Evolutionary conservation across 2,888 invertebrate genomes (phyloP), one percentile per base, ranked within the genome.

Genomic region (Mayetiola destructor): DNA sequence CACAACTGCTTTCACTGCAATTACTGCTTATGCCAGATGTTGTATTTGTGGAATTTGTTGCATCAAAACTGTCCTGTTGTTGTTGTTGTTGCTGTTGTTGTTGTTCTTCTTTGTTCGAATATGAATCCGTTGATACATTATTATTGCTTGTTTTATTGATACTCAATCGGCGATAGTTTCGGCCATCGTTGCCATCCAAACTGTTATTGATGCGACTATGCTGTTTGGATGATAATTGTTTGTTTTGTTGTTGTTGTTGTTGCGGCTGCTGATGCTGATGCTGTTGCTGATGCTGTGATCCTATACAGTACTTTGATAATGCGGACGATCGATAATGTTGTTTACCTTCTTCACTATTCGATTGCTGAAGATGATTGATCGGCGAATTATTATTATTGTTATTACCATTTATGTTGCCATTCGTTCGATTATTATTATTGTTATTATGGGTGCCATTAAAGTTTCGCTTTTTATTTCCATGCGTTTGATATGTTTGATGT

Each of bases 31-130:
- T 16, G 16, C 48, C 27, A 27, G 48, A 48, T n/a, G 27, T 3
- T 16, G 48, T 48, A n/a, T 2, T 48, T 16, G 48, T 27, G 5
- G 48, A 48, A n/a, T 27, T 23, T 27, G 27, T 27, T 48, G 48
- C 5, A 48, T 48, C 48, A n/a, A 48, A 48, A 27, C 20, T 48
- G 27, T 48, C 48, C 48, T 27, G 32, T 53, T 53, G 53, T 53
- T 32, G 32, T 32, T 32, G 32, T 32, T 32, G 32, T 9, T 32
- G 32, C 30, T 53, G 53, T 29, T 30, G 12, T 53, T 53, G 29
- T 18, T 53, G 27, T 53, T 20, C 32, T 32, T 32, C 32, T 53
- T 53, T 53, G 30, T 20, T 29, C 12, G 32, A 32, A 6, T 32
- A 9, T 32, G 53, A 53, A 20, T 30, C 32, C 12, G 53, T 53